Evolutionary conservation across 2,797 vertebrate species (phyloP).

Genomic region (Pseudomugil tenellus): DNA sequence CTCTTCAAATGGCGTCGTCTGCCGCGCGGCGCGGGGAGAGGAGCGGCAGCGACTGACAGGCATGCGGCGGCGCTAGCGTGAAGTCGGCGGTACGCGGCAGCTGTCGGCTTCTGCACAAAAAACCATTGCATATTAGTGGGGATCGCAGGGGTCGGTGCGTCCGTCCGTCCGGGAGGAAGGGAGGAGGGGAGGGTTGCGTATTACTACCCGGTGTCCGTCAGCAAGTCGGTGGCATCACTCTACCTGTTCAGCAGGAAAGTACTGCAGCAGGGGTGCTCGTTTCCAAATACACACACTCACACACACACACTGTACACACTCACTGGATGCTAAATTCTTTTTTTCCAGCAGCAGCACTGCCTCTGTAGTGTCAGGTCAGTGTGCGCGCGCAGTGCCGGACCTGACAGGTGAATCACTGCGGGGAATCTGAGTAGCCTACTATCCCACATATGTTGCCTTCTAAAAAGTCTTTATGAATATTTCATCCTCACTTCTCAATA

Average conservation of each 20-base stretch:
- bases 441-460: slow-evolving; percentile 27
- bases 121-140: slow-evolving; percentile 93
- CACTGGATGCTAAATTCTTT: slow-evolving; percentile 37
- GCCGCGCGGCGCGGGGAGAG: slow-evolving; percentile 86
- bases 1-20: slow-evolving; percentile 86
- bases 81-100: slow-evolving; percentile 86
- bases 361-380: slow-evolving; percentile 25
- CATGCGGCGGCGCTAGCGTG: slow-evolving; percentile 89
- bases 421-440: slow-evolving; percentile 41
- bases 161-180: slow-evolving; percentile 57
- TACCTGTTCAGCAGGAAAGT: slow-evolving; percentile 56
- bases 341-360: slow-evolving; percentile 29
- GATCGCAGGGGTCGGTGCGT: slow-evolving; percentile 65
- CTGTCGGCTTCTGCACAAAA: slow-evolving; percentile 89
- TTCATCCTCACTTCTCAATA: slow-evolving; percentile 76
- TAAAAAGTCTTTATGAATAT: slow-evolving; percentile 70
- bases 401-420: slow-evolving; percentile 63
- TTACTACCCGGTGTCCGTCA: slow-evolving; percentile 62
- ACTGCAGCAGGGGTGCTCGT: slow-evolving; percentile 72
- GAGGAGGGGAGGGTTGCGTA: slow-evolving; percentile 47
- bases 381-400: slow-evolving; percentile 35
- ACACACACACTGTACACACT: slow-evolving; percentile 27
- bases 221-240: slow-evolving; percentile 74
- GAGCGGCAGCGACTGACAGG: slow-evolving; percentile 82
- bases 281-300: slow-evolving; percentile 63